Evolutionary conservation across 2,888 invertebrate genomes (phyloP).

Genomic region (Leptogaster cylindrica): DNA sequence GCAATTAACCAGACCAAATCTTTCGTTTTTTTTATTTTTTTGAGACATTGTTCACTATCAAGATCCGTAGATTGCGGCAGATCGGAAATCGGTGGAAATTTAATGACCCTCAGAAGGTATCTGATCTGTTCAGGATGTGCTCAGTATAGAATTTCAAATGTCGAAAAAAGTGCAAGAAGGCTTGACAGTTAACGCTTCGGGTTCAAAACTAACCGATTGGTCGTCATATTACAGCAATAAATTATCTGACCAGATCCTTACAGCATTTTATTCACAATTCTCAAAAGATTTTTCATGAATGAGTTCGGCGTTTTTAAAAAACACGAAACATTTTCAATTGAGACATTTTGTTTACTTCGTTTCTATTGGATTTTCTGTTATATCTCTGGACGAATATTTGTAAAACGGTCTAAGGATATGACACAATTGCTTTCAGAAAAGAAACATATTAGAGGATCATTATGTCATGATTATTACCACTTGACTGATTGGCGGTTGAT

Average conservation of each 20-base stretch:
- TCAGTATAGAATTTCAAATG: conserved; percentile 11
- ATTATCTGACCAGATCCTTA: background rate
- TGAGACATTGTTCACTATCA: no score
- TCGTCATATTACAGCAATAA: conserved; percentile 30
- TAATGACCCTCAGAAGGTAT: conserved; percentile 28
- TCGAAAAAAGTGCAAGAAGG: background rate
- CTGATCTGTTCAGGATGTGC: conserved; percentile 7
- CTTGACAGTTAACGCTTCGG: conserved; percentile 20
- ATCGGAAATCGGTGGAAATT: conserved; percentile 14
- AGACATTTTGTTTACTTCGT: background rate
- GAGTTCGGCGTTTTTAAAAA: conserved; percentile 7
- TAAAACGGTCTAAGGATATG: background rate
- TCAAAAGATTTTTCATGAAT: conserved; percentile 29
- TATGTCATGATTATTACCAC: conserved; percentile 30
- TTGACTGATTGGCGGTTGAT: no score
- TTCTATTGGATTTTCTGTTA: background rate
- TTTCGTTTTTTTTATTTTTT: no score
- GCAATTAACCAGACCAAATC: conserved; percentile 9
- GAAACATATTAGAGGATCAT: conserved; percentile 27
- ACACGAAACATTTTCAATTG: background rate
- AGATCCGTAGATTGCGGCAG: no score
- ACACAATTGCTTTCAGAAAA: background rate
- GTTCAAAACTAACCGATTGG: conserved; percentile 32
- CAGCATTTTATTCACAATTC: conserved; percentile 6
- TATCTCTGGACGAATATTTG: background rate